A percentile compares a stretch with the other conserved stretches of the same genome.
Conservation (phyloP, 2,888 invertebrate species). For the Campoletis raptor region DNA sequence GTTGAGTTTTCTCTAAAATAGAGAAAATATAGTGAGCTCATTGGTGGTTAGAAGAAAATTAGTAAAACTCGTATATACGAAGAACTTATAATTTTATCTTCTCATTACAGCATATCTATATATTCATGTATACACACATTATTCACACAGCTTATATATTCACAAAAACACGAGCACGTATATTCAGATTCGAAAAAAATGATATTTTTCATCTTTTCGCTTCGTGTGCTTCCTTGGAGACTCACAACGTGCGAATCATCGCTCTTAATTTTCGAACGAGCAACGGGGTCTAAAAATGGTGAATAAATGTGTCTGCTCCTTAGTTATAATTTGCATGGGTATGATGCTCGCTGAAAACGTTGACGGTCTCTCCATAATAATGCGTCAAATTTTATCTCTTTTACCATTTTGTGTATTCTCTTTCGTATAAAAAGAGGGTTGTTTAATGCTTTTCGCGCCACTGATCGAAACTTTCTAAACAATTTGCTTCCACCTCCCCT, state of each 20-base stretch:
- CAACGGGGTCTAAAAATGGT: background rate
- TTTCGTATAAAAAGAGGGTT: background rate
- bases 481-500: background rate
- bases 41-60: conserved; percentile 1
- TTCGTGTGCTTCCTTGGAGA: background rate
- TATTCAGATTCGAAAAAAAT: background rate
- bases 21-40: background rate
- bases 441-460: background rate
- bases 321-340: background rate
- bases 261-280: background rate
- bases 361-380: background rate
- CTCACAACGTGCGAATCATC: background rate
- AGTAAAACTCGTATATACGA: background rate
- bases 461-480: background rate
- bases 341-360: background rate
- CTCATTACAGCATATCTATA: background rate
- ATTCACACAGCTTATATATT: too few relatives aligned
- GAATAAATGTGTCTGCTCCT: background rate
- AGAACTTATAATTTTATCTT: background rate
- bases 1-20: background rate
- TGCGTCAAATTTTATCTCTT: background rate
- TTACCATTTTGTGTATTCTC: background rate
- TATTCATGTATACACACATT: background rate
- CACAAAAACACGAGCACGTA: background rate
- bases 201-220: conserved; percentile 1